Base-by-base conservation (phyloP, 2,797 vertebrate species). In the Bufotes viridis region DNA sequence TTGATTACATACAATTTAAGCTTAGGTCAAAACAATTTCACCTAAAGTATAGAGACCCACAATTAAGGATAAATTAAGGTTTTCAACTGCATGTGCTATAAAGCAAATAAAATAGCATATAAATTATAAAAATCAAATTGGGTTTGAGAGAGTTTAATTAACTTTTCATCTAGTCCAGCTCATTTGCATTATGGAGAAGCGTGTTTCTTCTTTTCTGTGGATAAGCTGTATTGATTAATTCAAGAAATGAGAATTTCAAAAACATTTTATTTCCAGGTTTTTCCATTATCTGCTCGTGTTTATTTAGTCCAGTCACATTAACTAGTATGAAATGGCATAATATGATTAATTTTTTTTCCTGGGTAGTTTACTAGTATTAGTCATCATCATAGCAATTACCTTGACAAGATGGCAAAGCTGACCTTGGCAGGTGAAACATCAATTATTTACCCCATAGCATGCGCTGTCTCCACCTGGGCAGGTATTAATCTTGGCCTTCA, bases 61-160 rank as follows among this genome's bases (percentile, higher is more conserved):
- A 89, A 82, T 83, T 89, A 83, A 26, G 53, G 80, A 58, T 83
- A 83, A 89, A 83, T 89, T 86, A 83, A 87, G 51, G 61, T 34
- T 82, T 81, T 86, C 70, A 89, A n/a, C 61, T 82, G 88, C 80
- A 72, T 34, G 51, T n/a, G 67, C 63, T 78, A 87, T 87, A 74
- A 84, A 88, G 76, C 87, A 88, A 87, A 87, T 78, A 78, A 78
- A 87, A 83, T 51, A 15, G 78, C 51, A 86, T 78, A 83, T 83
- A 89, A 82, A 89, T 86, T 78, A 53, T 83, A 83, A 81, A 87
- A 86, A 86, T 78, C 84, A 87, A 82, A 89, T 83, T 76, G 53
- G 26, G 34, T 83, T 89, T 87, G 80, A 89, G 63, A 79, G 85
- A 83, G 84, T 89, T 89, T 89, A 89, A 89, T 89, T 89, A 89